Evolutionary conservation across 2,888 invertebrate genomes (phyloP).

Genomic region (Trissolcus japonicus): DNA sequence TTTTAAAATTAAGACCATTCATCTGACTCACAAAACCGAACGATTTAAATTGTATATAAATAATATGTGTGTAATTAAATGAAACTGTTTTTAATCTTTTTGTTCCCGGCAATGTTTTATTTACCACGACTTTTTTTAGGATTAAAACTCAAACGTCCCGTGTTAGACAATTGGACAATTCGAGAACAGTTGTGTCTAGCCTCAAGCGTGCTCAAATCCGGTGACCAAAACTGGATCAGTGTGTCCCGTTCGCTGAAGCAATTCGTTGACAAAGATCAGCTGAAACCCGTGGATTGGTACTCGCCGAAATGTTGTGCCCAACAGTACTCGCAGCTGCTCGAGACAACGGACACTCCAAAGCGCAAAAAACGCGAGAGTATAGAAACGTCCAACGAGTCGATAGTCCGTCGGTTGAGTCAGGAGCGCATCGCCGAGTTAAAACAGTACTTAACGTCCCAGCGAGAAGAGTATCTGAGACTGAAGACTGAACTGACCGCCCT

Average conservation of each 20-base stretch:
- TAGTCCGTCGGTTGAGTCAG: slow-evolving; percentile 85
- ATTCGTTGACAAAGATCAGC: slow-evolving; percentile 82
- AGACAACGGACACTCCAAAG: slow-evolving; percentile 90
- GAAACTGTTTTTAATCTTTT: not conserved
- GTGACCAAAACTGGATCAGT: slow-evolving; percentile 95
- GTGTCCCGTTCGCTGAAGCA: slow-evolving; percentile 88
- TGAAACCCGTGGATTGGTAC: slow-evolving; percentile 89
- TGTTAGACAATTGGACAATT: slow-evolving; percentile 90
- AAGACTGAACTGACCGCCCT: slow-evolving; percentile 81
- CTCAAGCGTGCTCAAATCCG: slow-evolving; percentile 89
- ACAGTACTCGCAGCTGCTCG: slow-evolving; percentile 89
- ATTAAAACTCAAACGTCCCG: slow-evolving; percentile 81
- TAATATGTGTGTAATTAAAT: too few species aligned
- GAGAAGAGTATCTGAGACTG: slow-evolving; percentile 84
- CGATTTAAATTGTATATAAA: not conserved
- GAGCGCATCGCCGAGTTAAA: slow-evolving; percentile 88
- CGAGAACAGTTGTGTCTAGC: slow-evolving; percentile 91
- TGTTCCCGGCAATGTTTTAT: not conserved
- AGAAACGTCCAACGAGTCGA: slow-evolving; percentile 87
- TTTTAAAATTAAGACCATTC: too few species aligned
- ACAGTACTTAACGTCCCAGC: slow-evolving; percentile 83
- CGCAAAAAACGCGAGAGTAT: slow-evolving; percentile 86
- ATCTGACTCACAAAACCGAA: too few species aligned
- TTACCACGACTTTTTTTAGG: slow-evolving; percentile 58
- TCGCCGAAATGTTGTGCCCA: slow-evolving; percentile 93